A percentile compares a stretch with the other conserved stretches of the same genome.
These are phyloP conservation scores for Siniperca scherzeri DNA, from an alignment of 2,797 vertebrate species.

Conservation along the genomic window DNA sequence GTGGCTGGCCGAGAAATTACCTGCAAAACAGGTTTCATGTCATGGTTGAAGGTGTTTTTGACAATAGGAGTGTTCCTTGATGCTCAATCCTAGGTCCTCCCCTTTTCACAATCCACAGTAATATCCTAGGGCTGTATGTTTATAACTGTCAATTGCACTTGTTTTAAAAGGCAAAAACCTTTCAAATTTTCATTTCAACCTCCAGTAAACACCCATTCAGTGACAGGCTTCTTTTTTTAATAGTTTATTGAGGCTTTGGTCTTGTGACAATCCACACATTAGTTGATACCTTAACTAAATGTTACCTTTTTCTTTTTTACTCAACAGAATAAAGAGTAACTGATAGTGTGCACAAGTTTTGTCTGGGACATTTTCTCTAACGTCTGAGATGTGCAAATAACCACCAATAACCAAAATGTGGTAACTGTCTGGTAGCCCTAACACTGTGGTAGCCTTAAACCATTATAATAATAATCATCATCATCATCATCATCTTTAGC, in stretches of 20 bases:
- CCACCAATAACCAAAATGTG: not conserved
- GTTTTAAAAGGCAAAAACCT: not conserved
- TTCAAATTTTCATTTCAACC: not conserved
- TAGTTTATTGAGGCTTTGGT: conserved; percentile 64
- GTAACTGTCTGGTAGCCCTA: not conserved
- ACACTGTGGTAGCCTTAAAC: not conserved
- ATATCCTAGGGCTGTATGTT: not conserved
- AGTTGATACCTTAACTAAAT: conserved; percentile 10
- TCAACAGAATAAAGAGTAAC: conserved; percentile 16
- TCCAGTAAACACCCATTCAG: not conserved
- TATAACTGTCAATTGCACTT: not conserved
- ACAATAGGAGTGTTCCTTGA: not conserved
- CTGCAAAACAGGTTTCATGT: not conserved
- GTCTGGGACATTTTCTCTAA: not conserved
- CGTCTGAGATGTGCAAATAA: conserved; percentile 20
- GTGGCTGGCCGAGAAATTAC: not conserved
- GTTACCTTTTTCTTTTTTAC: conserved; percentile 3
- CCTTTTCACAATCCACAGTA: not conserved
- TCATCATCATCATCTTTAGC: not conserved
- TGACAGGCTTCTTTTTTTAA: conserved; percentile 3
- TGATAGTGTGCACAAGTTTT: not conserved
- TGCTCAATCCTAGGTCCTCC: not conserved
- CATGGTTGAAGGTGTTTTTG: too few relatives aligned
- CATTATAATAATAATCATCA: not conserved
- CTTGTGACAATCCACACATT: conserved; percentile 31